Conservation (phyloP, 35 echinoderm and acorn worm genomes). For the Ptychodera flava region DNA sequence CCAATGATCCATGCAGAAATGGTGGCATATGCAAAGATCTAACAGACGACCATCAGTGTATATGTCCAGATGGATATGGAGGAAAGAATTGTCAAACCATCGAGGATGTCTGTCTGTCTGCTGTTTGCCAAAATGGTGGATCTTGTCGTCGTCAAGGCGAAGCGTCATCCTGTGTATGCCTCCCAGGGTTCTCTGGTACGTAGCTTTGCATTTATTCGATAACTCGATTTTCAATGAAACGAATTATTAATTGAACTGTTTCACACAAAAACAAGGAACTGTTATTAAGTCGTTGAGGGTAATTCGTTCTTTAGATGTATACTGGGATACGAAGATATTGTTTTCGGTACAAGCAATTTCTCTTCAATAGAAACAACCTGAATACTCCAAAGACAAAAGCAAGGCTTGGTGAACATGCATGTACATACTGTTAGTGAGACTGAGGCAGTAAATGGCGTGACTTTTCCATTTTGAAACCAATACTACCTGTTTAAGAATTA, state of each 20-base stretch:
- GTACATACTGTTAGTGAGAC: too few species aligned
- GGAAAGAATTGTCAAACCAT: slow-evolving; percentile 9
- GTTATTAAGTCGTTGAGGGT: too few species aligned
- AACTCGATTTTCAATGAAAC: too few species aligned
- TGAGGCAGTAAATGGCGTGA: too few species aligned
- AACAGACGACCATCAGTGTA: background rate
- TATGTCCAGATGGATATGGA: slow-evolving; percentile 10
- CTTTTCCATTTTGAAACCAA: too few species aligned
- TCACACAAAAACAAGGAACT: too few species aligned
- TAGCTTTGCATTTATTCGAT: background rate
- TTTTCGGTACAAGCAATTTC: background rate
- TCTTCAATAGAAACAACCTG: too few species aligned
- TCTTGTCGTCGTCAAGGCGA: slow-evolving; percentile 23
- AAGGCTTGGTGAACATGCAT: too few species aligned
- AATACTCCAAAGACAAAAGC: too few species aligned
- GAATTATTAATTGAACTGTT: too few species aligned
- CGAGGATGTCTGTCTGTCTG: background rate
- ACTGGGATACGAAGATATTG: background rate
- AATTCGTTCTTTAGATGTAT: background rate
- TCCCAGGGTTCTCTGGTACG: slow-evolving; percentile 18
- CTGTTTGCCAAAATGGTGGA: slow-evolving; percentile 23
- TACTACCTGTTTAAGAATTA: too few species aligned
- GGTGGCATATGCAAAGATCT: slow-evolving; percentile 25
- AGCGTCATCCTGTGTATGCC: background rate
- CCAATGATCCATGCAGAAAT: slow-evolving; percentile 9